phyloP scores from a whole-genome alignment of 1,140 invertebrate species.

The Aethina tumida region DNA sequence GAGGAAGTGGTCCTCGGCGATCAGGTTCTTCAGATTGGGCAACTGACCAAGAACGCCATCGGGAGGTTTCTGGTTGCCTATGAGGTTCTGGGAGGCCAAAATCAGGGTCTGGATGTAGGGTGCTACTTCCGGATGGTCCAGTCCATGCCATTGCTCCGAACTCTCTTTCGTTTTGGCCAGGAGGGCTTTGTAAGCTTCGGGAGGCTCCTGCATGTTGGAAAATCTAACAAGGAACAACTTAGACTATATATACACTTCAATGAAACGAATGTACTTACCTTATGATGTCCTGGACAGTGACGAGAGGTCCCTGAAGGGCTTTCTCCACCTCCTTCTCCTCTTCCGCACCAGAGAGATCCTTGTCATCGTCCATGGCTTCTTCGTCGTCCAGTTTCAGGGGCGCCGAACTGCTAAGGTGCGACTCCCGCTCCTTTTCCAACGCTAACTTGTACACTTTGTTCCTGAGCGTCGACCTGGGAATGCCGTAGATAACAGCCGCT shows the following conservation, averaged over 20 bases:
- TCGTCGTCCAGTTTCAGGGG: conserved; percentile 34
- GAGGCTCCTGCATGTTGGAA: conserved; percentile 41
- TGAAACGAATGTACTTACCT: too few relatives aligned
- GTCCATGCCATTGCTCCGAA: conserved; percentile 39
- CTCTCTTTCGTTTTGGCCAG: conserved; percentile 40
- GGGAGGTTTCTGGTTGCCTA: conserved; percentile 22
- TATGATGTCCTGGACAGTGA: conserved; percentile 50
- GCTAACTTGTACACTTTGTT: conserved; percentile 90
- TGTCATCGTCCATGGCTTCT: conserved; percentile 40
- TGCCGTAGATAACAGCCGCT: conserved; percentile 89
- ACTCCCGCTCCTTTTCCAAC: conserved; percentile 55
- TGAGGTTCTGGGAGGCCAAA: conserved; percentile 21
- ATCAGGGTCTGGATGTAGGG: conserved; percentile 44
- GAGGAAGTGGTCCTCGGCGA: conserved; percentile 43
- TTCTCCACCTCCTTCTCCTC: conserved; percentile 55
- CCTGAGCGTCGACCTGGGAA: conserved; percentile 86
- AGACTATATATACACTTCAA: too few relatives aligned
- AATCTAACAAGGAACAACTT: too few relatives aligned
- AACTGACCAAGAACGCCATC: conserved; percentile 27
- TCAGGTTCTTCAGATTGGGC: conserved; percentile 51
- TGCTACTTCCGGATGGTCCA: conserved; percentile 45
- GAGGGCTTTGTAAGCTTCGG: conserved; percentile 48
- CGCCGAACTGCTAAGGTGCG: conserved; percentile 41
- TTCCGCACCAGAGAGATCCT: conserved; percentile 52
- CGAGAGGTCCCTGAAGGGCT: conserved; percentile 36